phyloP scores from a whole-genome alignment of 2,888 invertebrate genomes.

The Oscheius sp. region DNA sequence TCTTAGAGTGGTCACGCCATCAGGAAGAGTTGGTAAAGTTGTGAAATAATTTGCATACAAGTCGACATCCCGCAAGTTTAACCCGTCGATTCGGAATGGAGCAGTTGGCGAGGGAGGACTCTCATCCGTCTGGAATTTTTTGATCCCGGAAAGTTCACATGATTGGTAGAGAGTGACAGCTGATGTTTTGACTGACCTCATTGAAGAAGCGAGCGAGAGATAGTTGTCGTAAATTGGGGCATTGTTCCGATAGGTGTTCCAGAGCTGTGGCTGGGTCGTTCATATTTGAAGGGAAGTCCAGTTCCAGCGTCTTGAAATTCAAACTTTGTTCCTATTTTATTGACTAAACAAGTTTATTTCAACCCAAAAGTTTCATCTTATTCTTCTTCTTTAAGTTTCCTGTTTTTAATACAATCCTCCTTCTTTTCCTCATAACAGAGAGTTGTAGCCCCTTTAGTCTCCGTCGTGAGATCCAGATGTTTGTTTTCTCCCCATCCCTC shows the following conservation, averaged over 20 bases:
- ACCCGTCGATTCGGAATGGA: constrained; percentile 43
- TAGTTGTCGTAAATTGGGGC: constrained; percentile 65
- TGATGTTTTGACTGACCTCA: constrained; percentile 57
- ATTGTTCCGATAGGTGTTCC: constrained; percentile 57
- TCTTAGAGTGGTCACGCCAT: constrained; percentile 59
- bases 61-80: constrained; percentile 61
- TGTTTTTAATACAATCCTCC: too few relatives aligned
- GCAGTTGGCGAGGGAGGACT: constrained; percentile 15
- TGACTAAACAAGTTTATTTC: background rate
- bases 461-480: background rate
- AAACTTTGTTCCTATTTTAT: background rate
- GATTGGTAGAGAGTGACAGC: too few relatives aligned
- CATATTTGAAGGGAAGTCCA: constrained; percentile 66
- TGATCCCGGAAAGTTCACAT: too few relatives aligned
- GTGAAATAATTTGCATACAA: constrained; percentile 67
- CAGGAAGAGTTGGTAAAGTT: constrained; percentile 60
- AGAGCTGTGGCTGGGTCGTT: constrained; percentile 62
- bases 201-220: constrained; percentile 68
- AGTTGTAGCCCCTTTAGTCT: background rate
- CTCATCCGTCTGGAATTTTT: background rate
- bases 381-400: too few relatives aligned
- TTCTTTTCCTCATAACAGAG: background rate
- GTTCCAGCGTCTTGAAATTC: constrained; percentile 50
- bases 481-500: background rate
- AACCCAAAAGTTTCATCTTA: background rate